Base-by-base conservation (phyloP, 1,140 invertebrate species). In the Drosophila micromelanica region DNA sequence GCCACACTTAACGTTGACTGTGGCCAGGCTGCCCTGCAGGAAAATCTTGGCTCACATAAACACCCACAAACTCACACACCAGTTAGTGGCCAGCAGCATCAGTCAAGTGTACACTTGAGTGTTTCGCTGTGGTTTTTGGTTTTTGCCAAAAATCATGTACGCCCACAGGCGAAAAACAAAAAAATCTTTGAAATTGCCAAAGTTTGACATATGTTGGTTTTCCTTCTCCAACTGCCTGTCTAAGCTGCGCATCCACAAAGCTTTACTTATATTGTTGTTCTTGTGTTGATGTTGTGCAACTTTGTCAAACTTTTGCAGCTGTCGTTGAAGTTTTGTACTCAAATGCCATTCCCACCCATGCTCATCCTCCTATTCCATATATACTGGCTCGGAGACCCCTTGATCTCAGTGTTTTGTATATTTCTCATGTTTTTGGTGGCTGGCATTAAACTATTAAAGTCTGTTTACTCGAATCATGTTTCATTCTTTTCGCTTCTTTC, bases 391-490 rank as follows among this genome's bases (percentile, higher is more conserved):
- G 42, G 11, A 17, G 9, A 23, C 2, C 20, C 54, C 54, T 43
- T 11, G 8, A 23, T 40, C 51, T 38, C 35, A n/a, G 35, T 15
- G 13, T 27, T 48, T 61, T 61, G 37, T 52, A 12, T 51, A 35
- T 37, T 55, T 52, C n/a, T 56, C 48, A 80, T 76, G 30, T 77
- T 67, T 54, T 51, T 48, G 45, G 7, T 15, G 12, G 8, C 55
- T 46, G 48, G 46, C 71, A 78, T 82, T 82, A 81, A 87, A 82
- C 82, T 86, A 76, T 87, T 78, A 78, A 87, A 87, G 75, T 87
- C 62, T 68, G 54, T 67, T 78, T 73, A 78, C 61, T 69, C 23
- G 51, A 63, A 76, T 81, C 45, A 35, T 42, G 45, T 78, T 68
- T 76, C 17, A 13, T 37, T 79, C 32, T 76, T 40, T 40, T 46